These are phyloP conservation scores for Phalacrocorax pelagicus DNA, from an alignment of 2,113 vertebrate genomes.

Conservation along the genomic window DNA sequence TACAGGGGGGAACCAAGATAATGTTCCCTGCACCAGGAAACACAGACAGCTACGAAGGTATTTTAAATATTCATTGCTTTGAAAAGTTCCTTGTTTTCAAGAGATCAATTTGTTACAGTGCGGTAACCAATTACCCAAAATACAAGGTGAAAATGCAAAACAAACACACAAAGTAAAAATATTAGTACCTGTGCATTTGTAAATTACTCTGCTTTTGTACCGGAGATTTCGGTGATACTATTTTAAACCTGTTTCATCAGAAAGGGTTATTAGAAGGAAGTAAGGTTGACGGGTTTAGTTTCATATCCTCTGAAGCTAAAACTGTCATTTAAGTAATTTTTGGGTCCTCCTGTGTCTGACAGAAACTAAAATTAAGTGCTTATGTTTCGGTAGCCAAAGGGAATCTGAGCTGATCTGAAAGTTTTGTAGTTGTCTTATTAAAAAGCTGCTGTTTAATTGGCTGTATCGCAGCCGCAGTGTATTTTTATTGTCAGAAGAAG, in stretches of 20 bases:
- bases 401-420: neutral
- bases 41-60: neutral
- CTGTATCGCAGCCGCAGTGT: neutral
- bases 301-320: neutral
- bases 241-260: neutral
- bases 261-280: neutral
- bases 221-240: neutral
- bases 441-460: neutral
- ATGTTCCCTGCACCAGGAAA: neutral
- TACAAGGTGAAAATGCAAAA: neutral
- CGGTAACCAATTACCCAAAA: neutral
- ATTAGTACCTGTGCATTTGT: no score
- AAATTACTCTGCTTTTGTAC: neutral
- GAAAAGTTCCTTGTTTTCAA: neutral
- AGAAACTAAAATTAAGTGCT: neutral
- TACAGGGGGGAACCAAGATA: no score
- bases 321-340: neutral
- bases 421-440: neutral
- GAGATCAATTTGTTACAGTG: accelerated
- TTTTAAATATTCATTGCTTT: neutral
- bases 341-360: neutral
- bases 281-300: neutral
- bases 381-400: neutral
- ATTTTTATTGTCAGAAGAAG: neutral
- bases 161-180: neutral